Base-by-base conservation (phyloP, 2,797 vertebrate species). In the Cossypha polioptera region DNA sequence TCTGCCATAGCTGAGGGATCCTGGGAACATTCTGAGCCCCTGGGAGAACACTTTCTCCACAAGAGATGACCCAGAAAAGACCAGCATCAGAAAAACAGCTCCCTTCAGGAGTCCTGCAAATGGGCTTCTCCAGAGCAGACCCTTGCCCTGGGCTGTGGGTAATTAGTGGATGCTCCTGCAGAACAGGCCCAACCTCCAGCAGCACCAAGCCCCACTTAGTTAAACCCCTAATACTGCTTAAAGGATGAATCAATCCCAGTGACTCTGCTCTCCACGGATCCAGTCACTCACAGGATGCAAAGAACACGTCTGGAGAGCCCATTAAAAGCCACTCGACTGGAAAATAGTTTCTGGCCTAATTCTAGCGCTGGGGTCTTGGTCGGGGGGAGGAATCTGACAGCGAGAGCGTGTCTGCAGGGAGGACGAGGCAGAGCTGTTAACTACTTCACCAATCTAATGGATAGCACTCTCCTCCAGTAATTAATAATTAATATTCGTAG, bases 261-360 rank as follows among this genome's bases (percentile, higher is more conserved):
- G 26, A 40, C 91, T 92, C 88, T 74, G 84, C 78, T 88, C 92
- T 83, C 89, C 91, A 53, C 74, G 1, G 57, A 95, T 90, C 93
- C 81, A 95, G 90, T 93, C 95, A 69, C 93, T 97, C 90, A 50
- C 88, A 91, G 90, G 96, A 97, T 83, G 94, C 97, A 96, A 53
- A 85, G 88, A 93, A 71, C 54, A 78, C 80, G 75, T 79, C 94
- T 96, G 90, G 95, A 97, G 97, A 97, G 96, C 93, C 96, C 96
- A 97, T 97, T 97, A 97, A 97, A 96, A 97, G 88, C 92, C 97
- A 97, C 95, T 97, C 96, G 5, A 95, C 95, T 97, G 96, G 97
- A 97, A 98, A 98, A 98, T 97, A 97, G 95, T 97, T 96, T 97
- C 95, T 97, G 90, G 96, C 95, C 96, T 97, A 94, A 96, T 95